A percentile compares a stretch with the other conserved stretches of the same genome.
These are phyloP conservation scores for Hyles euphorbiae DNA, from an alignment of 1,140 invertebrate genomes.

Conservation along the genomic window DNA sequence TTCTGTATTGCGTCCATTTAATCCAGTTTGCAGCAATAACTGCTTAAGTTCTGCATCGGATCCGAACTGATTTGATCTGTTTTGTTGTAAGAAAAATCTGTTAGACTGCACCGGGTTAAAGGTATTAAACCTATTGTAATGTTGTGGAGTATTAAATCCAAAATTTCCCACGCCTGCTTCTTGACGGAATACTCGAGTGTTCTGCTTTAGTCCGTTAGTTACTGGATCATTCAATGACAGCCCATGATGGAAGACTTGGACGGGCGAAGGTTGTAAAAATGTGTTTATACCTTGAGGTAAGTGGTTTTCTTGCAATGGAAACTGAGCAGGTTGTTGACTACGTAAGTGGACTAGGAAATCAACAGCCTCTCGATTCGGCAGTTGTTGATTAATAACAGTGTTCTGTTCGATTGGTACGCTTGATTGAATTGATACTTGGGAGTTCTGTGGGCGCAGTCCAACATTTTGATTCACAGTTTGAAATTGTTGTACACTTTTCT, in stretches of 20 bases:
- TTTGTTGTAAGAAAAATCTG: conserved; percentile 38
- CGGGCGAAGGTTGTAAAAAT: conserved; percentile 53
- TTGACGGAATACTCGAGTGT: conserved; percentile 66
- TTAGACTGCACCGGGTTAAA: conserved; percentile 47
- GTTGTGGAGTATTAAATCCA: conserved; percentile 54
- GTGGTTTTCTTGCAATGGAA: conserved; percentile 70
- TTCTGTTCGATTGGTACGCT: conserved; percentile 67
- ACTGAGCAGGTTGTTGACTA: conserved; percentile 65
- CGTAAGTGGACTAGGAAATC: conserved; percentile 68
- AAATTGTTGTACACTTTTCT: conserved; percentile 47
- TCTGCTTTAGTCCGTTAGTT: conserved; percentile 47
- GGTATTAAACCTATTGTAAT: conserved; percentile 49
- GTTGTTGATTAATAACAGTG: conserved; percentile 47
- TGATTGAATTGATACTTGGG: conserved; percentile 69
- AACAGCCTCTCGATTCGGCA: conserved; percentile 69
- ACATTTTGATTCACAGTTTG: conserved; percentile 47
- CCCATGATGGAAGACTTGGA: conserved; percentile 36
- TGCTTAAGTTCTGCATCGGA: conserved; percentile 79
- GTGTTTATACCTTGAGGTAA: conserved; percentile 64
- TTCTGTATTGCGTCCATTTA: conserved; percentile 78
- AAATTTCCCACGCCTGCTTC: conserved; percentile 76
- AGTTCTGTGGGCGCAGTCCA: conserved; percentile 34
- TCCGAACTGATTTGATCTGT: conserved; percentile 44
- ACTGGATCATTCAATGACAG: conserved; percentile 43
- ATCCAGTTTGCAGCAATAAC: conserved; percentile 79